Evolutionary conservation across 2,888 invertebrate species (phyloP), one percentile per base, ranked within the genome.

Genomic region (Oxycera nigricornis): DNA sequence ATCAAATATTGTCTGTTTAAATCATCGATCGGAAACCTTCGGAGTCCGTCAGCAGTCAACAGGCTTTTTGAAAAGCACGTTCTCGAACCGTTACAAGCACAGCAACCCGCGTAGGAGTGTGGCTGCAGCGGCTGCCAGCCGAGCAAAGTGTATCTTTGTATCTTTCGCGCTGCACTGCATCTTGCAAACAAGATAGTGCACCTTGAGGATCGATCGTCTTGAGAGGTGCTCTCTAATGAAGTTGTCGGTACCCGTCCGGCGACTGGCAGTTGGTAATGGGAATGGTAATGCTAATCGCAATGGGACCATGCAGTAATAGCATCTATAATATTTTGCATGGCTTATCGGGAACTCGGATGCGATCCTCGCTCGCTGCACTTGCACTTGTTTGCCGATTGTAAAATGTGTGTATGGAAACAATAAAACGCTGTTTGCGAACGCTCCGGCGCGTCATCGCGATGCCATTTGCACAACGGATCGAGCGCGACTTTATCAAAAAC

Each of bases 161-260:
- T 59, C 59, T 59, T 61, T 26, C 26, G 61, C 31, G 20, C n/a
- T 61, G 28, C 28, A 26, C 17, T 61, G 61, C 61, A 61, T 61
- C 61, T 61, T 61, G 26, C 20, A 28, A 30, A n/a, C 61, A 31
- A 61, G 61, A 55, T 55, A 46, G 46, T 46, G 46, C 46, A 46
- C 46, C 46, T 46, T 46, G 46, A 46, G 46, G 46, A 46, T 14
- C n/a, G n/a, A n/a, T n/a, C 46, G 17, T 46, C 46, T 46, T 46
- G 6, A 46, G 46, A 14, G 46, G 2, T 3, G 46, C 46, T 46
- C 46, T 14, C 2, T 46, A 17, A 46, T 46, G 46, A 46, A 46
- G 11, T 14, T 3, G 14, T 14, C 46, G 14, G 46, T 2, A n/a
- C n/a, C n/a, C n/a, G n/a, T n/a, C n/a, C n/a, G n/a, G n/a, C n/a